phyloP scores from a whole-genome alignment of 2,113 vertebrate genomes.

The Pelusios castaneus region DNA sequence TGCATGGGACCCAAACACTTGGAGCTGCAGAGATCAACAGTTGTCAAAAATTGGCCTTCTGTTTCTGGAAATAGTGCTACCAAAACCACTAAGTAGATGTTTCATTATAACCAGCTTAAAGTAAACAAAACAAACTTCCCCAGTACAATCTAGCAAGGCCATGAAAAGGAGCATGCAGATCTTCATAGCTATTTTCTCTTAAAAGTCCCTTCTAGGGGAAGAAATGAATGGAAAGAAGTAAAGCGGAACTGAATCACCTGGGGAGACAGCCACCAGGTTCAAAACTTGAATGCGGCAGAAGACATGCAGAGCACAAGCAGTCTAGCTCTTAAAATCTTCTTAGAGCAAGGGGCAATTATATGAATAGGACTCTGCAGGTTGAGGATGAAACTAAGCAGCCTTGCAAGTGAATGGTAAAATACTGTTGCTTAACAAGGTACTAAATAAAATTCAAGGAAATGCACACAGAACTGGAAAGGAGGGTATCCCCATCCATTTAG shows the following conservation, averaged over 20 bases:
- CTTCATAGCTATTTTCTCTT: not conserved
- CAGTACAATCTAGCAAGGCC: not conserved
- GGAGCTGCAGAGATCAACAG: not conserved
- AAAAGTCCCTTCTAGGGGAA: not conserved
- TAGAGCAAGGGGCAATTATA: not conserved
- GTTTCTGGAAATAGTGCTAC: not conserved
- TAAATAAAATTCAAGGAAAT: not conserved
- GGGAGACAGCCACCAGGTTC: not conserved
- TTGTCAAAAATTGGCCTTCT: not conserved
- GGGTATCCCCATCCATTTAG: not conserved
- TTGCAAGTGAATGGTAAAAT: not conserved
- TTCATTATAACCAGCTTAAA: not conserved
- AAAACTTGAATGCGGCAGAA: not conserved
- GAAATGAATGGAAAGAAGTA: too few relatives aligned
- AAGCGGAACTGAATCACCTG: not conserved
- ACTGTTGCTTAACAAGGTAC: not conserved
- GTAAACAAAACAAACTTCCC: not conserved
- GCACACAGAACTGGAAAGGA: too few relatives aligned
- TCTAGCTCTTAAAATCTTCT: not conserved
- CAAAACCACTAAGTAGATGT: not conserved
- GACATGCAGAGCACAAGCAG: not conserved
- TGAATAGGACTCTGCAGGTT: not conserved
- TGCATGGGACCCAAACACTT: not conserved
- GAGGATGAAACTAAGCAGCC: not conserved
- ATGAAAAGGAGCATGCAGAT: not conserved